Conservation (phyloP, 35 echinoderm and acorn worm species). For the Acanthaster planci region DNA sequence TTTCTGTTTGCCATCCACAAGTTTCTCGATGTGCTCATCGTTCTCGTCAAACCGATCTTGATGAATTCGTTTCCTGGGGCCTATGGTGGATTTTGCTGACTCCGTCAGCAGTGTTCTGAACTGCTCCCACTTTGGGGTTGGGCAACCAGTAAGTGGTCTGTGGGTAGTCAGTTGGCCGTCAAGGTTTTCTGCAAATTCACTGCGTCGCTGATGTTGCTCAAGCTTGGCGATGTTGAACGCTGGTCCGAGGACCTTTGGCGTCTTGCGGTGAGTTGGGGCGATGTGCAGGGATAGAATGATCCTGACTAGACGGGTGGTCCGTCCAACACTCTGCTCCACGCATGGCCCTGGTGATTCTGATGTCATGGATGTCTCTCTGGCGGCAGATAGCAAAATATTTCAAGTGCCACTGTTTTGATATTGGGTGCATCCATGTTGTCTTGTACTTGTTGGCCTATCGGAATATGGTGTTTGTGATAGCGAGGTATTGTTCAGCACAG, state of each 20-base stretch:
- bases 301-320: slow-evolving; percentile 33
- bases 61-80: slow-evolving; percentile 39
- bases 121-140: not conserved
- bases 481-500: slow-evolving; percentile 24
- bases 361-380: slow-evolving; percentile 26
- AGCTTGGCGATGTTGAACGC: too few relatives aligned
- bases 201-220: too few relatives aligned
- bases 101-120: not conserved
- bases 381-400: slow-evolving; percentile 6
- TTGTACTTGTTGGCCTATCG: not conserved
- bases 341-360: slow-evolving; percentile 27
- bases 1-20: not conserved
- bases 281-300: not conserved
- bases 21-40: not conserved
- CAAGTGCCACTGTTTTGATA: slow-evolving; percentile 35
- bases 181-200: not conserved
- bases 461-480: not conserved
- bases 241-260: not conserved
- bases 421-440: slow-evolving; percentile 53
- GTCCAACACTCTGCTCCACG: slow-evolving; percentile 43
- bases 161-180: not conserved
- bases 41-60: slow-evolving; percentile 59
- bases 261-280: not conserved
- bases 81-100: slow-evolving; percentile 11
- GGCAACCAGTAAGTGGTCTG: slow-evolving; percentile 28